Percentiles rank a stretch among this genome's conserved stretches.
These are phyloP conservation scores for Pipistrellus nathusii DNA, from an alignment of 2,797 vertebrate species.

Conservation along the genomic window DNA sequence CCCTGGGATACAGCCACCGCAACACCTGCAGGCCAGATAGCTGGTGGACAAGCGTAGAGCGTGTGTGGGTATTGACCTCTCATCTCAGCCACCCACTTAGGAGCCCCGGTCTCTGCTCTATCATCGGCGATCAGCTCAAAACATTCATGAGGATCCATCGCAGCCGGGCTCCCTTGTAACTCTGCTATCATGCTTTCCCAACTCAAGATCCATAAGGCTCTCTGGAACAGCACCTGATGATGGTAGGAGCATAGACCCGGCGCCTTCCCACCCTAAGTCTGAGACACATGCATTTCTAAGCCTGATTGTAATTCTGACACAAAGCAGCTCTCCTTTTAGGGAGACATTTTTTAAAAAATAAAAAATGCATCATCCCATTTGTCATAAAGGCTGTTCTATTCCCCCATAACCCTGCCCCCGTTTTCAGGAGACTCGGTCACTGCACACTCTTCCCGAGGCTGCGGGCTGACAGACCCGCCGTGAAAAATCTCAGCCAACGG, in stretches of 20 bases:
- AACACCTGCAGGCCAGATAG: background rate
- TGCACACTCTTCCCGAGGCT: background rate
- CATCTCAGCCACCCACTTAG: background rate
- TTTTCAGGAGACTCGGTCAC: background rate
- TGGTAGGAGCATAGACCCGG: background rate
- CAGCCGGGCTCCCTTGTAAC: background rate
- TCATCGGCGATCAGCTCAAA: background rate
- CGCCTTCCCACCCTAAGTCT: background rate
- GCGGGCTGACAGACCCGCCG: background rate
- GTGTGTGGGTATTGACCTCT: too few species aligned
- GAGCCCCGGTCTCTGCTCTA: background rate
- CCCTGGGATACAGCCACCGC: background rate
- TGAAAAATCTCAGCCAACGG: constrained; percentile 8
- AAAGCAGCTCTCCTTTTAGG: background rate
- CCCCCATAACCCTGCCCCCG: background rate
- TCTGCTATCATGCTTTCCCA: background rate
- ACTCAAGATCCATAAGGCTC: background rate
- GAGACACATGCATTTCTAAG: background rate
- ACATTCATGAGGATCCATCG: background rate
- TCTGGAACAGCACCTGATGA: background rate
- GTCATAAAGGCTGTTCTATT: background rate
- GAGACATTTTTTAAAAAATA: background rate
- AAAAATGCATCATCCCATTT: background rate
- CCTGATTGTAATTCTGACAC: background rate
- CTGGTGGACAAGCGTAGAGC: background rate